These are phyloP conservation scores for Oreotrochilus melanogaster DNA, from an alignment of 2,113 vertebrate species.

Conservation along the genomic window DNA sequence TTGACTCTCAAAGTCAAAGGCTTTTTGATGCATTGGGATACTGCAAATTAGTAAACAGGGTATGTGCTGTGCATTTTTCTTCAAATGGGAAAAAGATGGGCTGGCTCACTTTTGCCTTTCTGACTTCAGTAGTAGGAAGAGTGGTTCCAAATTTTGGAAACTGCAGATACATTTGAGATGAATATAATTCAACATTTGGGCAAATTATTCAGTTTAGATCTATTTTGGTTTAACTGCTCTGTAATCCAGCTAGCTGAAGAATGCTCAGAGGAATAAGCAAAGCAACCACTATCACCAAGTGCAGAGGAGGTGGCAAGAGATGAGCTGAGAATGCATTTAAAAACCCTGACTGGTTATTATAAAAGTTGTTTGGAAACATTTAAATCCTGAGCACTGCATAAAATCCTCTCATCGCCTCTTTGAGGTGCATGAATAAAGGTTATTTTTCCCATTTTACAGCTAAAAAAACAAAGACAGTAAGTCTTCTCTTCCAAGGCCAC, in stretches of 20 bases:
- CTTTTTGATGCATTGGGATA: neutral
- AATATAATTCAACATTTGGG: constrained; percentile 7
- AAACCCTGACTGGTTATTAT: constrained; percentile 25
- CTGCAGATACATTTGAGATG: neutral
- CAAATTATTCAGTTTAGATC: neutral
- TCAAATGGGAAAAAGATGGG: constrained; percentile 17
- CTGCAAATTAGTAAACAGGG: neutral
- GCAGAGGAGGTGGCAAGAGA: constrained; percentile 48
- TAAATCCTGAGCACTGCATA: constrained; percentile 47
- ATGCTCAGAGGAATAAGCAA: constrained; percentile 21
- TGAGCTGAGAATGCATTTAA: constrained; percentile 25
- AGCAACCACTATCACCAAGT: constrained; percentile 3
- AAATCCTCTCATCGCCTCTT: constrained; percentile 62
- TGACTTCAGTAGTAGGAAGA: constrained; percentile 4
- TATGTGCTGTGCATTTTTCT: neutral
- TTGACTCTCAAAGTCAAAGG: neutral
- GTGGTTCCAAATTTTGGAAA: constrained; percentile 30
- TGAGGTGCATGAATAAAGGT: constrained; percentile 64
- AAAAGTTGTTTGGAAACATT: constrained; percentile 61
- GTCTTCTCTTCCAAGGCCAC: constrained; percentile 37
- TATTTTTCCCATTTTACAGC: constrained; percentile 55
- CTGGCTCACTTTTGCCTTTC: neutral
- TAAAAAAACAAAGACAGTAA: constrained; percentile 12
- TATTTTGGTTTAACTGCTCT: constrained; percentile 26
- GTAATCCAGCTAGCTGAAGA: constrained; percentile 21